Evolutionary conservation across 2,888 invertebrate genomes (phyloP), one percentile per base, ranked within the genome.

Genomic region (Dryomyza anilis): DNA sequence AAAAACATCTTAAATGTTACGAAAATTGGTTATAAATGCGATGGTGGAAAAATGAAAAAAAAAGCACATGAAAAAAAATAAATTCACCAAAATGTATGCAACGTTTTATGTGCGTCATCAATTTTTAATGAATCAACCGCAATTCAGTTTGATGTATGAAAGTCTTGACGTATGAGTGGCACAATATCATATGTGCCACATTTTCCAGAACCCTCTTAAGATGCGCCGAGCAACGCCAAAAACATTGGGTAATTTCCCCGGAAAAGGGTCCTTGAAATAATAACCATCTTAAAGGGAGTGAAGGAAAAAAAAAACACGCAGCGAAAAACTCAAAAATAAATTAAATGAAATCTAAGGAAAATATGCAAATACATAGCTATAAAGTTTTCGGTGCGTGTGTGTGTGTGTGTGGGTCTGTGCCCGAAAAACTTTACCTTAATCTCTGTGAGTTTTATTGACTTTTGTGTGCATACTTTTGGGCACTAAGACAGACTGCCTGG

Each of bases 61-160:
- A 25, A 57, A 8, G 3, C 21, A 45, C 25, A 10, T 12, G 21
- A 25, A 25, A 25, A 25, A 4, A 10, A 25, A 57, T 14, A 16
- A 19, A 55, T 55, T 55, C 39, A 14, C 39, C n/a, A n/a, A 39
- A 57, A 57, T 14, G 14, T n/a, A n/a, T n/a, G n/a, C n/a, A 39
- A 39, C 14, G 21, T 57, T 43, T 43, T 30, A 52, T 61, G 23
- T 19, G 43, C 29, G 50, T 43, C 43, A 53, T 66, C 58, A 66
- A 66, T 66, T 66, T 63, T 66, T 62, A 66, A 63, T 63, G 66
- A 66, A 66, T 58, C 14, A 64, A 64, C 64, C 64, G 33, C 57
- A 56, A 59, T n/a, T n/a, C n/a, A n/a, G n/a, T n/a, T n/a, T n/a
- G n/a, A n/a, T n/a, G n/a, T n/a, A n/a, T n/a, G n/a, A n/a, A n/a